phyloP scores from a whole-genome alignment of 92 coral and sea anemone genomes.

The Scolanthus callimorphus region DNA sequence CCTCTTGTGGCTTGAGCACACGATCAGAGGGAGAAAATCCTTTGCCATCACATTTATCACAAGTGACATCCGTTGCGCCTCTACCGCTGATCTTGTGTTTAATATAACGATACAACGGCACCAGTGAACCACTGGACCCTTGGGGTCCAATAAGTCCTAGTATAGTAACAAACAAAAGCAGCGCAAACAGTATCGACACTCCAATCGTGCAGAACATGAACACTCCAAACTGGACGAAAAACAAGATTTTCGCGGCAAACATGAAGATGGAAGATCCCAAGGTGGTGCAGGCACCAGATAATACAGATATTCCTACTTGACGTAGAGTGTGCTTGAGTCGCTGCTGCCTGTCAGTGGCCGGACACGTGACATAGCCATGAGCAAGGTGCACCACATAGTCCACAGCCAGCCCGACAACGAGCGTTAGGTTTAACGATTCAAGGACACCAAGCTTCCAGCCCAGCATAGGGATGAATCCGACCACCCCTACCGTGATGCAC shows the following conservation, averaged over 20 bases:
- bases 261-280: constrained; percentile 70
- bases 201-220: constrained; percentile 84
- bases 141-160: constrained; percentile 65
- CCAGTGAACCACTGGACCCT: constrained; percentile 53
- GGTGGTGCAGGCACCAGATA: constrained; percentile 79
- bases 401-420: constrained; percentile 79
- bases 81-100: constrained; percentile 38
- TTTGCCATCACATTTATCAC: constrained; percentile 65
- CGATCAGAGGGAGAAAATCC: constrained; percentile 50
- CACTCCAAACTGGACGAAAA: constrained; percentile 75
- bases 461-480: constrained; percentile 59
- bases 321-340: constrained; percentile 57
- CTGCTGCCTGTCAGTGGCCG: constrained; percentile 23
- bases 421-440: constrained; percentile 76
- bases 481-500: constrained; percentile 54
- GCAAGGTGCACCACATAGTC: constrained; percentile 84
- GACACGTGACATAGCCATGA: constrained; percentile 58
- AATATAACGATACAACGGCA: constrained; percentile 20
- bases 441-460: constrained; percentile 82
- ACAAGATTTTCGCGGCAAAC: constrained; percentile 62
- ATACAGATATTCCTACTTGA: constrained; percentile 75
- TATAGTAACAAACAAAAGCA: constrained; percentile 55
- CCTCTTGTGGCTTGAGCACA: too few species aligned
- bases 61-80: constrained; percentile 41
- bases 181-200: constrained; percentile 51